Base-by-base conservation (phyloP, 2,113 vertebrate genomes). In the Zosterops borbonicus region DNA sequence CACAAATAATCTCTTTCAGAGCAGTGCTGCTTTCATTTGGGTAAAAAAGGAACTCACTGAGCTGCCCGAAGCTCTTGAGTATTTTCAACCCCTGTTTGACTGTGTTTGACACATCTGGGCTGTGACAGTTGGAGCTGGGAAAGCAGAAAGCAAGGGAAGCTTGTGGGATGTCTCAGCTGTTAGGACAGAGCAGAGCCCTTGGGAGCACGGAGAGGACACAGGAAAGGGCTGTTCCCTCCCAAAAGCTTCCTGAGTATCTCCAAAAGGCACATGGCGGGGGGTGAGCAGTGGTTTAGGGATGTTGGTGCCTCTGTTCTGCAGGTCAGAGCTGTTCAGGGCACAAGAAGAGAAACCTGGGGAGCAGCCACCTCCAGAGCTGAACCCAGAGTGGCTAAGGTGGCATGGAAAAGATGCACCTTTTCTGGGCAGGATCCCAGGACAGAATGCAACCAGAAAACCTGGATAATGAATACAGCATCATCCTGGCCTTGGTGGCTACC, bases 201-300 rank as follows among this genome's bases (percentile, higher is more conserved):
- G 3, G 56, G 41, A 62, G 42, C 1, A 0, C 8, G 42, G 33
- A 53, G 23, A 80, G 14, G 50, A 13, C 59, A 68, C 35, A 39
- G 35, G 5, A 53, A 44, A 69, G 56, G 41, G 28, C 39, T 33
- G 22, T 22, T 56, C 41, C 37, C 12, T 35, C 12, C 59, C 6
- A 3, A 65, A 81, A 85, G 7, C 22, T 84, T 27, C 78, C 47
- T 8, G 2, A 39, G 41, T n/a, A 27, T 47, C 59, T 64, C 39
- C 75, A 73, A 4, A 77, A 71, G 23, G 14, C 20, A 24, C 3
- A 6, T 0, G 12, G 39, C 37, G 39, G 2, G 6, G 12, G 14
- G 2, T 3, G 11, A 76, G 29, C 1, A 0, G 15, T 1, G 2
- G 12, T 64, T 67, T 7, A 12, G 22, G 33, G 75, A 58, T 1